Evolutionary conservation across 2,113 vertebrate genomes (phyloP), one percentile per base, ranked within the genome.

Genomic region (Urocitellus parryii): DNA sequence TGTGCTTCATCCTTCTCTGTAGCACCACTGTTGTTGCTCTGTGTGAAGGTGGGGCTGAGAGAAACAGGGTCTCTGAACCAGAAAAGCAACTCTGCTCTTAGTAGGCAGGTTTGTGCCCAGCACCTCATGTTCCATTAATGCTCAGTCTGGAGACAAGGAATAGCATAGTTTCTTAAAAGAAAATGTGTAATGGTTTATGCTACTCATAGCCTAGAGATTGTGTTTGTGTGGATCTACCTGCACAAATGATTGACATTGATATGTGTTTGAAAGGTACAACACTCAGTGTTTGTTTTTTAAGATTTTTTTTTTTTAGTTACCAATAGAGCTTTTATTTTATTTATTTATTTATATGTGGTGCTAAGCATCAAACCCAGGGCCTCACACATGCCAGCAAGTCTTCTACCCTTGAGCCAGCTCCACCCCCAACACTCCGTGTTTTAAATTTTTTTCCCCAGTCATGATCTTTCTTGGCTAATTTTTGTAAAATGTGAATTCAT

Each of bases 391-490:
- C 45, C 45, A 45, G 45, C 45, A 45, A 45, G 45, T 45, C 1
- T 45, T 45, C 45, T 45, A 45, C 8, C 45, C 45, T 45, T 8
- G 45, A 45, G 45, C 45, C 45, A 45, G 45, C 45, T 45, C 45
- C 45, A 45, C 7, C 8, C 45, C 45, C 10, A 63, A 5, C 4
- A 25, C 77, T 76, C 27, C n/a, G 8, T 1, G 1, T 70, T 95
- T 92, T 79, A 74, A 16, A 29, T 12, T 25, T 63, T 84, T 84
- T 17, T 91, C 29, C 48, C 48, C 51, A 72, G 25, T 87, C 48
- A 92, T 81, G 22, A 48, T 51, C 67, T 80, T 87, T 70, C 56
- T 90, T 80, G 32, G 42, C 48, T 92, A 27, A 70, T 88, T 96
- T 68, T 93, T 94, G 48, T 73, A 77, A 89, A 76, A 48, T n/a